phyloP scores from a whole-genome alignment of 1,140 invertebrate genomes.

The Polyergus mexicanus region DNA sequence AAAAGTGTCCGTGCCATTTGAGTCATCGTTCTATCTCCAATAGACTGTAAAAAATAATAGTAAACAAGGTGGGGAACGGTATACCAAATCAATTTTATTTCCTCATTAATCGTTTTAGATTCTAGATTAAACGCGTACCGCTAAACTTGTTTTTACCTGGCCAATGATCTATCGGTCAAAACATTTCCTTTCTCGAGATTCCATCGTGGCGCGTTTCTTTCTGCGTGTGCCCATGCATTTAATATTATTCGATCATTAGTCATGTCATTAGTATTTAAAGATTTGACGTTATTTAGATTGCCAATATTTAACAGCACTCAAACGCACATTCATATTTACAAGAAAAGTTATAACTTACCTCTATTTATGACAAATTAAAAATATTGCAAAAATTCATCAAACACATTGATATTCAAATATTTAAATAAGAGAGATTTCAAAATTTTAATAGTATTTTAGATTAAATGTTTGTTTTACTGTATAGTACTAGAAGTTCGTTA shows the following conservation, averaged over 20 bases:
- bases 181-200: conserved; percentile 61
- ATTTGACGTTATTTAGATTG: conserved; percentile 47
- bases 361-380: conserved; percentile 6
- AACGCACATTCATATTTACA: conserved; percentile 4
- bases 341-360: background rate
- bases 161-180: conserved; percentile 51
- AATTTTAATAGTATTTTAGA: too few species aligned
- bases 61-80: too few species aligned
- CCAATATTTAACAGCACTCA: conserved; percentile 25
- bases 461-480: too few species aligned
- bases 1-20: too few species aligned
- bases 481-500: too few species aligned
- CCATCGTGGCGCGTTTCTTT: conserved; percentile 37
- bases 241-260: conserved; percentile 46
- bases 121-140: conserved; percentile 57
- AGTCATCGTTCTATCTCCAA: too few species aligned
- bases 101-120: conserved; percentile 58
- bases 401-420: too few species aligned
- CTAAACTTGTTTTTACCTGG: conserved; percentile 60
- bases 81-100: too few species aligned
- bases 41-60: too few species aligned
- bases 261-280: conserved; percentile 35
- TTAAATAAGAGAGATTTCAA: too few species aligned
- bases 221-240: background rate
- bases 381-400: conserved; percentile 14